phyloP scores from a whole-genome alignment of 2,888 invertebrate species.

The Spisula solida region DNA sequence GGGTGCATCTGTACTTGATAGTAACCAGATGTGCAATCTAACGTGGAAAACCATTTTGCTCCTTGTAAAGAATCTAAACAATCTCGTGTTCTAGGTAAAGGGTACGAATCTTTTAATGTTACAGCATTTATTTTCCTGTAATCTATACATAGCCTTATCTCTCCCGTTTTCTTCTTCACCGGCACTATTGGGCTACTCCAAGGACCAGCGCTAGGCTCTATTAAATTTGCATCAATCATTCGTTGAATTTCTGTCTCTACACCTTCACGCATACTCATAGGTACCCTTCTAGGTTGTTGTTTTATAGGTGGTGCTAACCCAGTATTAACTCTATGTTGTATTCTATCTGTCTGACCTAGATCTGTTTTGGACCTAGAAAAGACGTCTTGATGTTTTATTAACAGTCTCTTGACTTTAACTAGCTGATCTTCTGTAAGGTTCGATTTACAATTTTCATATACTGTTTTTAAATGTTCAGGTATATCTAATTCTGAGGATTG shows the following conservation, averaged over 20 bases:
- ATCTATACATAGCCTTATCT: neutral
- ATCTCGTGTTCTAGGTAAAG: neutral
- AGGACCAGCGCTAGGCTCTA: neutral
- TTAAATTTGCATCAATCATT: neutral
- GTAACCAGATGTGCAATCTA: neutral
- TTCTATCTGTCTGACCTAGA: neutral
- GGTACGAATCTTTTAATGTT: neutral
- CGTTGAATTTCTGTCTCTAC: neutral
- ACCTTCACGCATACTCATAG: neutral
- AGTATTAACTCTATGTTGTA: conserved; percentile 17
- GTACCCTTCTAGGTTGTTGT: conserved; percentile 17
- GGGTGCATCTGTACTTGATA: conserved; percentile 9
- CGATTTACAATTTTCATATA: neutral
- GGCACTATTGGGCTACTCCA: conserved; percentile 20
- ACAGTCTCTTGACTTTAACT: neutral
- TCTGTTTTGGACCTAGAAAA: too few species aligned
- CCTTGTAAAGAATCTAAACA: neutral
- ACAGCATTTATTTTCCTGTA: neutral
- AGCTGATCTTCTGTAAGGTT: neutral
- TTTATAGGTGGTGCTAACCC: conserved; percentile 27
- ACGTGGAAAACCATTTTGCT: too few species aligned
- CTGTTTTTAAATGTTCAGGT: too few species aligned
- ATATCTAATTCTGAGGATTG: too few species aligned
- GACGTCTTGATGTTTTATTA: conserved; percentile 21
- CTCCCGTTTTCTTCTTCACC: neutral